Evolutionary conservation across 2,797 vertebrate genomes (phyloP).

Genomic region (Paguma larvata): DNA sequence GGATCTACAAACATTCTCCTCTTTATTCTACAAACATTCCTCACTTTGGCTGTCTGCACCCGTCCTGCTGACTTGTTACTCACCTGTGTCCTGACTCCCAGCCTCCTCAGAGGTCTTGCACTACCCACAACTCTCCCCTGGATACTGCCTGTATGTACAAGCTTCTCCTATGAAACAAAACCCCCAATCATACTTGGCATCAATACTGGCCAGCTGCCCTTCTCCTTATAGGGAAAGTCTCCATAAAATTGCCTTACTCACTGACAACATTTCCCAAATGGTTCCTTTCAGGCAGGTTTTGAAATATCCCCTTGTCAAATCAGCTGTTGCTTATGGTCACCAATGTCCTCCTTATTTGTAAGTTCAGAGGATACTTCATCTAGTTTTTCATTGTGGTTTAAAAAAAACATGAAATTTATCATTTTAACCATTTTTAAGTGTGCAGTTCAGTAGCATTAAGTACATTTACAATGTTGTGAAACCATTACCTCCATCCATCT

Average conservation of each 20-base stretch:
- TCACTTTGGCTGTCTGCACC: not conserved
- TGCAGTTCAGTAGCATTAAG: not conserved
- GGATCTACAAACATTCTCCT: not conserved
- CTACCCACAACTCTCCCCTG: not conserved
- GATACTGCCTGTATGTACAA: not conserved
- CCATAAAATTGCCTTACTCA: not conserved
- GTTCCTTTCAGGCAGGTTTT: not conserved
- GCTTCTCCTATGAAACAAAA: no score
- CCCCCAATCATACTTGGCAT: not conserved
- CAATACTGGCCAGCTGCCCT: no score
- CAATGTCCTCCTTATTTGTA: not conserved
- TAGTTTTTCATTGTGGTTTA: not conserved
- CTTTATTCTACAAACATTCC: not conserved
- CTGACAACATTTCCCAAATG: not conserved
- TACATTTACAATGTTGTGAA: not conserved
- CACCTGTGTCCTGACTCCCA: not conserved
- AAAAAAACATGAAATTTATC: not conserved
- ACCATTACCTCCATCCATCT: not conserved
- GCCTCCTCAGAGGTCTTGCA: not conserved
- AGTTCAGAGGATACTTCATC: not conserved
- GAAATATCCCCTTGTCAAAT: not conserved
- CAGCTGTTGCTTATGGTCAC: not conserved
- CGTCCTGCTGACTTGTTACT: not conserved
- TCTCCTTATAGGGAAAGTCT: not conserved
- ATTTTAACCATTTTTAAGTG: not conserved